These are phyloP conservation scores for Polietes domitor DNA, from an alignment of 2,888 invertebrate genomes.

Conservation along the genomic window DNA sequence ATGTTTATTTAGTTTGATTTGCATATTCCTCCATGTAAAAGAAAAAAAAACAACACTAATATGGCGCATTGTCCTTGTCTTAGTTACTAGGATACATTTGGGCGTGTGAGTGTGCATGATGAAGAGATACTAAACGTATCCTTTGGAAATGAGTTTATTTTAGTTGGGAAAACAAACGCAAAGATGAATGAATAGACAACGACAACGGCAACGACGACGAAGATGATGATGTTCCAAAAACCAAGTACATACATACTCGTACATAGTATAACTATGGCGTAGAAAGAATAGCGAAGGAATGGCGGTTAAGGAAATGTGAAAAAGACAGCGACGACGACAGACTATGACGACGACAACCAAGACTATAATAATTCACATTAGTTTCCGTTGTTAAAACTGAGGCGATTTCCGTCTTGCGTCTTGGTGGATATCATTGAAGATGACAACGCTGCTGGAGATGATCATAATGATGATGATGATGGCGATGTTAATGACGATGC, in stretches of 20 bases:
- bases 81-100: neutral
- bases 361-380: neutral
- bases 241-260: too few species aligned
- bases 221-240: constrained; percentile 17
- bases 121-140: neutral
- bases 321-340: neutral
- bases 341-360: neutral
- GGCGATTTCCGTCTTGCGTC: neutral
- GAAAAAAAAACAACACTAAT: neutral
- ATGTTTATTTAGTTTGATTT: constrained; percentile 10
- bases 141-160: neutral
- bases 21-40: constrained; percentile 7
- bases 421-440: neutral
- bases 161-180: neutral
- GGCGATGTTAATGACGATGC: neutral
- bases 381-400: constrained; percentile 9
- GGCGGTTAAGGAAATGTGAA: neutral
- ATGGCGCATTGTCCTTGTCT: constrained; percentile 63
- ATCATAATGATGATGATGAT: constrained; percentile 10
- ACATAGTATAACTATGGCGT: neutral
- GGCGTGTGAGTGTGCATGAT: neutral
- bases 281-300: neutral
- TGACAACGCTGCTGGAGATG: neutral
- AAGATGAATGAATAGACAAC: neutral
- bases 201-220: neutral